phyloP scores from a whole-genome alignment of 2,113 vertebrate species.

The Myrmophylax atrothorax region DNA sequence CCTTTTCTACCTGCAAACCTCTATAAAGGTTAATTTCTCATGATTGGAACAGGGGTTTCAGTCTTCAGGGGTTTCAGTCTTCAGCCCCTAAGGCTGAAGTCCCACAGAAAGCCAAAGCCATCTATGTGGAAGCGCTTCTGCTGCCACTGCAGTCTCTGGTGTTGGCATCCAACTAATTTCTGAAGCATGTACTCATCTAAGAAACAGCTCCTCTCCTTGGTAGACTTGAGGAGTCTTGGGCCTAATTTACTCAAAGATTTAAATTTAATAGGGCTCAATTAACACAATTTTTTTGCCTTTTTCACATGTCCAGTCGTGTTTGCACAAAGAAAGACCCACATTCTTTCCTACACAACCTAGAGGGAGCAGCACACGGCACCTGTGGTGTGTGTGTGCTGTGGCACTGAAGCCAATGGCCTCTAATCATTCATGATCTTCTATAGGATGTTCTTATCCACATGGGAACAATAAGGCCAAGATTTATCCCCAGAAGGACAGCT shows the following conservation, averaged over 20 bases:
- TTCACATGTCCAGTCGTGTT: accelerated
- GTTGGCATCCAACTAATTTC: not conserved
- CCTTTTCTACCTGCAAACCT: not conserved
- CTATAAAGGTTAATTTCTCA: not conserved
- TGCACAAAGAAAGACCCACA: not conserved
- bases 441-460: not conserved
- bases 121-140: not conserved
- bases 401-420: accelerated
- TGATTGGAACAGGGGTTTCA: not conserved
- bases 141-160: not conserved
- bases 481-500: not conserved
- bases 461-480: not conserved
- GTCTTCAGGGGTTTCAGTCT: not conserved
- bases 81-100: not conserved
- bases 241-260: not conserved
- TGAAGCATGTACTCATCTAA: not conserved
- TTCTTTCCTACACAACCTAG: not conserved
- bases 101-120: not conserved
- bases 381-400: not conserved
- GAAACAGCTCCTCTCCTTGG: not conserved
- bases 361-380: not conserved
- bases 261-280: not conserved
- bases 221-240: not conserved
- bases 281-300: not conserved
- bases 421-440: not conserved